Evolutionary conservation across 1,140 invertebrate species (phyloP).

Genomic region (Tetragnatha versicolor): DNA sequence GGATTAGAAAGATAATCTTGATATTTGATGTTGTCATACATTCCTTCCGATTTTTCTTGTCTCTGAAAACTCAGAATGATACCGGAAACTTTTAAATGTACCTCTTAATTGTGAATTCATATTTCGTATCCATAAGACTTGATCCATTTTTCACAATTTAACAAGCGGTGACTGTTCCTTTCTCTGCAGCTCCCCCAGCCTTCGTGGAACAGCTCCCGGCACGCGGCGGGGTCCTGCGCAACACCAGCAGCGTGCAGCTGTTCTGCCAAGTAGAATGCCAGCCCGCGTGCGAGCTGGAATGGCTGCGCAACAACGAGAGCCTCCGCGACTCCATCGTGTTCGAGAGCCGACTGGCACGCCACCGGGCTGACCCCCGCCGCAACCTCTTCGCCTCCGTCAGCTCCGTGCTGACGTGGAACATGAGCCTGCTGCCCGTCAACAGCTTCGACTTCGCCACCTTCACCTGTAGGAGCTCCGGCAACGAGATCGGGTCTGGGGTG

Average conservation of each 20-base stretch:
- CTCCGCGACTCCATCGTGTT: constrained; percentile 46
- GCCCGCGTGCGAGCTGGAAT: constrained; percentile 80
- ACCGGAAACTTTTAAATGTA: no score
- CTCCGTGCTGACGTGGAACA: constrained; percentile 82
- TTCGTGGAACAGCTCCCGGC: constrained; percentile 82
- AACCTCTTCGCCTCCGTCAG: constrained; percentile 87
- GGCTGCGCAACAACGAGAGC: constrained; percentile 74
- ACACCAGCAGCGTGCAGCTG: constrained; percentile 76
- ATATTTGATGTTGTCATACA: no score
- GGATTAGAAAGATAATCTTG: no score
- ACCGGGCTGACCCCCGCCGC: constrained; percentile 65
- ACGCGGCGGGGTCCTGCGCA: constrained; percentile 77
- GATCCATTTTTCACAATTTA: no score
- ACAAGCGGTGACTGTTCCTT: no score
- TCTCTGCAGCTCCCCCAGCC: constrained; percentile 82
- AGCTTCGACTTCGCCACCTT: constrained; percentile 80
- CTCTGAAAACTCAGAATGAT: no score
- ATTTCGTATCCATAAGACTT: no score
- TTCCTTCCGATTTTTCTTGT: no score
- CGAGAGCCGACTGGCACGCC: constrained; percentile 30
- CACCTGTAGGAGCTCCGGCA: constrained; percentile 80
- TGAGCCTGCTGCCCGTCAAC: constrained; percentile 66
- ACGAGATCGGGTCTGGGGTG: constrained; percentile 75
- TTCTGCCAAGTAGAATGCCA: constrained; percentile 88
- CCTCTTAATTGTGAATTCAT: no score